Base-by-base conservation (phyloP, 2,888 invertebrate species). In the Dioctria rufipes region DNA sequence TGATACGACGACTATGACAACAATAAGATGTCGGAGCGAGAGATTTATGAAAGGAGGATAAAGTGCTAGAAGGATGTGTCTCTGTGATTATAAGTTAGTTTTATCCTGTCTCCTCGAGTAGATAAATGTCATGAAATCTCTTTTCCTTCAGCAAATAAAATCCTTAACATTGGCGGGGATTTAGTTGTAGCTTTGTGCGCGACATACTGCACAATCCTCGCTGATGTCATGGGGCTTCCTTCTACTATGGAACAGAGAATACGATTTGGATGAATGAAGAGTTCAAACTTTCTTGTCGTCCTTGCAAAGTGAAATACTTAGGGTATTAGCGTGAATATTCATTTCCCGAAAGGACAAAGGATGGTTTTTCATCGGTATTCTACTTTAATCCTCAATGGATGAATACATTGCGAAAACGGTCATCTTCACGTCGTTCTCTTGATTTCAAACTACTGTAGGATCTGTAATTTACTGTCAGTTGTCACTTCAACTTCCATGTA, bases 41-140 rank as follows among this genome's bases (percentile, higher is more conserved):
- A 60, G 73, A 73, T 73, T 73, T 73, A 73, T 73, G 60, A 73
- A 73, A 58, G 73, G 73, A 73, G 73, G 73, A 73, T 73, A 73
- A 54, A 58, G 73, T 42, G 60, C 40, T 58, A 42, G 54, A 25
- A 60, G 60, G 73, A 73, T 73, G 60, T 69, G 69, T 73, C 73
- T 39, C 73, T 73, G 73, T 73, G 73, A 73, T 73, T 73, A 73
- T 73, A 73, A 73, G 60, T 73, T 73, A 73, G 60, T 73, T 73
- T 25, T 73, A 73, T 73, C 73, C 73, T 73, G 58, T 73, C 73
- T 60, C 42, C 58, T 73, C 43, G 25, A 73, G 73, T 58, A 73
- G 73, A 73, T 73, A 73, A 73, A 73, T 73, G 73, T 73, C 60
- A 73, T 42, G 58, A 73, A 73, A 73, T 73, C 60, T 69, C 51